Conservation (phyloP, 2,888 invertebrate species). For the Clistopyga incitator region DNA sequence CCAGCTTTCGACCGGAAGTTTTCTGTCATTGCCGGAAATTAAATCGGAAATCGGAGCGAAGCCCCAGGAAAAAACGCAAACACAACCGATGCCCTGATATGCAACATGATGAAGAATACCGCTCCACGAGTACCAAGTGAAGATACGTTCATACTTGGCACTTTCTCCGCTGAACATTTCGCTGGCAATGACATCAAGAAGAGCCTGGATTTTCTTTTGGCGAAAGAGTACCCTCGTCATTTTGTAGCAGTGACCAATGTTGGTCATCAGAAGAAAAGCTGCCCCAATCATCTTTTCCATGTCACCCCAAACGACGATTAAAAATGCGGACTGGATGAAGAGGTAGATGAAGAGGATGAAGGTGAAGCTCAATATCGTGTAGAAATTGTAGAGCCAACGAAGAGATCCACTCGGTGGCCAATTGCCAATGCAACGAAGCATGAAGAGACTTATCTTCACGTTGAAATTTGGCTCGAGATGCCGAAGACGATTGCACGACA, state of each 20-base stretch:
- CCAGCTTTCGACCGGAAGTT: conserved; percentile 75
- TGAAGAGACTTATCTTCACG: conserved; percentile 70
- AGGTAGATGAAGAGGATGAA: conserved; percentile 73
- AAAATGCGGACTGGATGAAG: conserved; percentile 69
- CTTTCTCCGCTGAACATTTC: conserved; percentile 71
- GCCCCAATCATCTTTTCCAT: conserved; percentile 71
- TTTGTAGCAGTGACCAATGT: conserved; percentile 73
- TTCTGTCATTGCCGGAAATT: conserved; percentile 66
- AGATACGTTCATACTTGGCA: conserved; percentile 65
- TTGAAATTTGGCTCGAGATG: conserved; percentile 73
- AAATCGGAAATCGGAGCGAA: conserved; percentile 70
- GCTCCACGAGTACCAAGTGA: conserved; percentile 72
- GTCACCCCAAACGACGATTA: conserved; percentile 71
- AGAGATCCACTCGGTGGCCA: conserved; percentile 72
- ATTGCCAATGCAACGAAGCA: conserved; percentile 75
- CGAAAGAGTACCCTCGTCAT: conserved; percentile 64
- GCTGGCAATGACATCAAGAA: conserved; percentile 67
- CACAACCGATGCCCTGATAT: conserved; percentile 74
- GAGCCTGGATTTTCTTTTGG: conserved; percentile 69
- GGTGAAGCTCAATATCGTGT: conserved; percentile 66
- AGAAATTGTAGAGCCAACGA: conserved; percentile 66
- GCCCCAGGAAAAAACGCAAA: conserved; percentile 73
- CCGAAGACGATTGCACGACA: conserved; percentile 35
- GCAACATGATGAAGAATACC: conserved; percentile 74
- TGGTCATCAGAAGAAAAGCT: conserved; percentile 75